Evolutionary conservation across 1,140 invertebrate genomes (phyloP), one percentile per base, ranked within the genome.

Genomic region (Scaptomyza montana): DNA sequence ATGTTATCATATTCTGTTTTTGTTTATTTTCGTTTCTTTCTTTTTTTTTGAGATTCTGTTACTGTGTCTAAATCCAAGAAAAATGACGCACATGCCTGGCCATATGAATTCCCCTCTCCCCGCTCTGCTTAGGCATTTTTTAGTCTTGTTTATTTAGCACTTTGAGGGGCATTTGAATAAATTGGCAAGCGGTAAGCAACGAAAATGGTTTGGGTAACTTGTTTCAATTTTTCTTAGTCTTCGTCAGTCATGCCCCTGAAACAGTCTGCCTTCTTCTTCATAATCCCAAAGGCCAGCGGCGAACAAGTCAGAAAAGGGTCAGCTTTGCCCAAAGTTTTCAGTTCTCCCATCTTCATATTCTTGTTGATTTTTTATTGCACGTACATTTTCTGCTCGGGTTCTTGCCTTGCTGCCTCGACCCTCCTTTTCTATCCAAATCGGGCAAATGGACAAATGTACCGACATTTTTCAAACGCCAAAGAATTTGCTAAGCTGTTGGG

Each of bases 121-220:
- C 9, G 53, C 8, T 30, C 25, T 46, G 33, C 51, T 65, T 69
- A 61, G 66, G 53, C 66, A 69, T 74, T 74, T 74, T 75, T 77
- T 67, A 80, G 84, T 89, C 82, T 89, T 89, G 84, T 89, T 89
- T 89, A 89, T 89, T 89, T 89, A 89, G 84, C 84, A 89, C 84
- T 89, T 89, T 89, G 84, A 74, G 57, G 84, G 85, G 84, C 84
- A 89, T 89, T 89, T 89, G 84, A 89, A 89, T 89, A 89, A 89
- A 89, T 89, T 89, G 84, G 79, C 84, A 80, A 73, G 63, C 59
- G 77, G 68, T 68, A 66, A 71, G 64, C 54, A 64, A 64, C 50
- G 53, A 51, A 80, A 81, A 74, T 73, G 75, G 80, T 76, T 64
- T 61, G 82, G 67, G 72, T 65, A 77, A 79, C 84, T 71, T 78